Percentiles rank a stretch among this genome's conserved stretches.
Evolutionary conservation across 2,888 invertebrate species (phyloP).

Genomic region (Bembecia ichneumoniformis): DNA sequence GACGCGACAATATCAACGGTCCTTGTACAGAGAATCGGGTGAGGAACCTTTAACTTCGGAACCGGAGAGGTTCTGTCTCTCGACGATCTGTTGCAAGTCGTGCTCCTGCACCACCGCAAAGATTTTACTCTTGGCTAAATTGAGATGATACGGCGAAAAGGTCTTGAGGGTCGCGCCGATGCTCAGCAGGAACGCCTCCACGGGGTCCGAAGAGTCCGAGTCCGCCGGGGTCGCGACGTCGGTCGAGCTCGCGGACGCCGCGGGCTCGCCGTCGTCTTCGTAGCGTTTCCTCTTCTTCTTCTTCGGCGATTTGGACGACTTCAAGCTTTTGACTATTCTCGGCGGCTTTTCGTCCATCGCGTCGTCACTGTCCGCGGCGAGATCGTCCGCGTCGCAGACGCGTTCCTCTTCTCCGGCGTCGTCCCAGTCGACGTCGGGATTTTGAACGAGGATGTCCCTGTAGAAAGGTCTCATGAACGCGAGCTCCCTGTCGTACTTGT

Average conservation of each 20-base stretch:
- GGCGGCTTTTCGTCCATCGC: not conserved
- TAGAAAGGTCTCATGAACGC: slow-evolving; percentile 49
- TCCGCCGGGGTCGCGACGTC: slow-evolving; percentile 26
- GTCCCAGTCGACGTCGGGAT: slow-evolving; percentile 6
- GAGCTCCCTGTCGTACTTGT: slow-evolving; percentile 52
- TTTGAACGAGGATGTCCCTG: slow-evolving; percentile 27
- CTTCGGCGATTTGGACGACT: slow-evolving; percentile 11
- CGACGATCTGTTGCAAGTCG: slow-evolving; percentile 59
- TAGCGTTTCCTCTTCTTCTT: slow-evolving; percentile 21
- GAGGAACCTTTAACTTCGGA: not conserved
- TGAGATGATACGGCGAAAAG: slow-evolving; percentile 57
- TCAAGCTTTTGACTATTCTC: not conserved
- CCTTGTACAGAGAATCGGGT: not conserved
- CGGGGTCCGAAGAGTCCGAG: slow-evolving; percentile 44
- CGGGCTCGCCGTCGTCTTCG: slow-evolving; percentile 19
- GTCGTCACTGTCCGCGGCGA: not conserved
- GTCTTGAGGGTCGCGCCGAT: slow-evolving; percentile 55
- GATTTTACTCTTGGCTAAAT: slow-evolving; percentile 61
- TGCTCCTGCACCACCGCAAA: slow-evolving; percentile 61
- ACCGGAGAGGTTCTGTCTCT: slow-evolving; percentile 17
- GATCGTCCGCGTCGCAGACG: slow-evolving; percentile 13
- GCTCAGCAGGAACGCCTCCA: slow-evolving; percentile 54
- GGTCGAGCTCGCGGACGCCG: slow-evolving; percentile 14
- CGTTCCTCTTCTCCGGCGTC: not conserved
- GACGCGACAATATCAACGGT: not conserved